Conservation (phyloP, 2,113 vertebrate species). For the Polyodon spathula region DNA sequence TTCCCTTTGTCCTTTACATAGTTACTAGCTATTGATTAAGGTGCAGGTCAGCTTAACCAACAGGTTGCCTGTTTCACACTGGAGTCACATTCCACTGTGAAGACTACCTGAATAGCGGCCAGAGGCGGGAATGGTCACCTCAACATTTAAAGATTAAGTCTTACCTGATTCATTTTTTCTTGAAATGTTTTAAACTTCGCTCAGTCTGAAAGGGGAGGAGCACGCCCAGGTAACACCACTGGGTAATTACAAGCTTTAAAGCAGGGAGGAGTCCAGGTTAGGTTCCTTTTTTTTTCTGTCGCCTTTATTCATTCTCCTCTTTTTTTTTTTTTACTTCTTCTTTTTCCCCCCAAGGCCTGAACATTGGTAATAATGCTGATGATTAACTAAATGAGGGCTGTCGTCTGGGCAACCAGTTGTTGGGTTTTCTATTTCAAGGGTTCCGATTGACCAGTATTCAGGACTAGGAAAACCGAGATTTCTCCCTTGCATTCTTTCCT, state of each 20-base stretch:
- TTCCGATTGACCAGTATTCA: conserved; percentile 55
- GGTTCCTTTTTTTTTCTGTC: conserved; percentile 35
- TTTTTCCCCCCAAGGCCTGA: conserved; percentile 56
- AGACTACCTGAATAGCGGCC: conserved; percentile 50
- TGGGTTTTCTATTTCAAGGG: conserved; percentile 74
- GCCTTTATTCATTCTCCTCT: conserved; percentile 46
- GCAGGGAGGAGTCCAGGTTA: conserved; percentile 23
- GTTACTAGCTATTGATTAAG: conserved; percentile 80
- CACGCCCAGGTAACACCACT: conserved; percentile 26
- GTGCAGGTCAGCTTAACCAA: conserved; percentile 67
- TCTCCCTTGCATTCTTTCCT: conserved; percentile 36
- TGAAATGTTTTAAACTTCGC: conserved; percentile 35
- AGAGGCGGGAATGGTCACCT: conserved; percentile 17
- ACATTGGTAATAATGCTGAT: conserved; percentile 76
- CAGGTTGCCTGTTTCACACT: conserved; percentile 44
- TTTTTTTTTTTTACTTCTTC: conserved; percentile 29
- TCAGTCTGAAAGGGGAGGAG: conserved; percentile 25
- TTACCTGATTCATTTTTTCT: conserved; percentile 30
- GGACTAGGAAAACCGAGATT: conserved; percentile 56
- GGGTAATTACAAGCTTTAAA: conserved; percentile 20
- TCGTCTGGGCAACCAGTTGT: conserved; percentile 68
- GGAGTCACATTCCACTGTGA: conserved; percentile 59
- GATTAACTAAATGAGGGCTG: conserved; percentile 78
- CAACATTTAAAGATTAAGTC: conserved; percentile 37
- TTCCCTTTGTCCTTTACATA: conserved; percentile 67